Evolutionary conservation across 2,888 invertebrate species (phyloP).

Genomic region (Tyria jacobaeae): DNA sequence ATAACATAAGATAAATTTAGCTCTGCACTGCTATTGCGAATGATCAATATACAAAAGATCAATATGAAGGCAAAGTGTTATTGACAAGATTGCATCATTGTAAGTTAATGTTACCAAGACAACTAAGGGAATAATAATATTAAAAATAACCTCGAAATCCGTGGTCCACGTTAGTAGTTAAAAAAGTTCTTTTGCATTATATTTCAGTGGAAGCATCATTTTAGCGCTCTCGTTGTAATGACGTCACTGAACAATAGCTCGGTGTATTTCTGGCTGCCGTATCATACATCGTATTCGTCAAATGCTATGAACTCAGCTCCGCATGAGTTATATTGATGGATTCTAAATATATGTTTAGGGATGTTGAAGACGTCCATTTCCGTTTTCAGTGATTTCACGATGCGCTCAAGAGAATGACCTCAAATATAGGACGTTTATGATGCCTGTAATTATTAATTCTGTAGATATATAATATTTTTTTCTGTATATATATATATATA

Average conservation of each 20-base stretch:
- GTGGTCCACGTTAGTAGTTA: too few relatives aligned
- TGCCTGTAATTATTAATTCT: neutral
- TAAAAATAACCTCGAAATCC: too few relatives aligned
- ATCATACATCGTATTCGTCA: slow-evolving; percentile 54
- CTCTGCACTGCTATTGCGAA: too few relatives aligned
- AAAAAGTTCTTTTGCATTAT: too few relatives aligned
- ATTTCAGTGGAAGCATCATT: slow-evolving; percentile 36
- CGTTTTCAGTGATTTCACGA: neutral
- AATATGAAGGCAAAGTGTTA: too few relatives aligned
- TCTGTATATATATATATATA: too few relatives aligned
- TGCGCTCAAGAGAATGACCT: slow-evolving; percentile 1
- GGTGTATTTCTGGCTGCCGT: slow-evolving; percentile 61
- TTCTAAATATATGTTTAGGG: slow-evolving; percentile 25
- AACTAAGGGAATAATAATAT: too few relatives aligned
- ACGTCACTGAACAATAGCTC: slow-evolving; percentile 71
- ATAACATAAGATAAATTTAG: too few relatives aligned
- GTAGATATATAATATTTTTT: too few relatives aligned
- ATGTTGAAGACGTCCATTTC: slow-evolving; percentile 9
- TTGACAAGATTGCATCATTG: too few relatives aligned
- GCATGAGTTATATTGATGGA: slow-evolving; percentile 41
- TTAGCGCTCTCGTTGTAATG: slow-evolving; percentile 54
- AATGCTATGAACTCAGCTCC: slow-evolving; percentile 46
- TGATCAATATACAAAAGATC: too few relatives aligned
- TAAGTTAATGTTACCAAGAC: too few relatives aligned
- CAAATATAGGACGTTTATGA: neutral